Conservation (phyloP, 2,797 vertebrate species). For the Lepilemur ruficaudatus region DNA sequence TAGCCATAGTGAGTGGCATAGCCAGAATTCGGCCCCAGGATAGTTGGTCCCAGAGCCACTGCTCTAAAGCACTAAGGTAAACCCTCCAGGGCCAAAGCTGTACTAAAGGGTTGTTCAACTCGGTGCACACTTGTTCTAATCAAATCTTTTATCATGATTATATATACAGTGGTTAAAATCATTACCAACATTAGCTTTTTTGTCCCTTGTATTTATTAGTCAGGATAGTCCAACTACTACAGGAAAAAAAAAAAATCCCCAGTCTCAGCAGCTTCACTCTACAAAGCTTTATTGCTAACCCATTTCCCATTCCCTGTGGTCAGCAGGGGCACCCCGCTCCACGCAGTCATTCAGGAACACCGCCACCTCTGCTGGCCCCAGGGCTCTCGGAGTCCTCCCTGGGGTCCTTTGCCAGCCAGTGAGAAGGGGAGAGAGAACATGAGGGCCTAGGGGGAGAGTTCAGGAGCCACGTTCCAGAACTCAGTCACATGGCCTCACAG, state of each 20-base stretch:
- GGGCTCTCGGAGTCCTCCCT: neutral
- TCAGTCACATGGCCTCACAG: neutral
- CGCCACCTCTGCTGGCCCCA: neutral
- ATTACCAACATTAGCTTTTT: neutral
- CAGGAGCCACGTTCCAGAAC: neutral
- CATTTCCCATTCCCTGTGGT: neutral
- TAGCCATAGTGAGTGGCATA: neutral
- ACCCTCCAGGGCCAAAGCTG: neutral
- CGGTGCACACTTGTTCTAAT: accelerated
- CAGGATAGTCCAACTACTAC: neutral
- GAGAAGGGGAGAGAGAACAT: neutral
- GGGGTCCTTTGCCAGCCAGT: neutral
- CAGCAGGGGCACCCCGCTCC: neutral
- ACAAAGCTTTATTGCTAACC: neutral
- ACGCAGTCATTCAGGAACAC: too few species aligned
- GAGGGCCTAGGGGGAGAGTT: neutral
- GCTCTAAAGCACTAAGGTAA: neutral
- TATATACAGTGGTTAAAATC: neutral
- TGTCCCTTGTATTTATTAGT: neutral
- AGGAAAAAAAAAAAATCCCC: neutral
- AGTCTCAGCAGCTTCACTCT: neutral
- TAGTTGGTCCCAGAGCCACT: neutral
- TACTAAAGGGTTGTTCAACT: accelerated
- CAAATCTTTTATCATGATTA: neutral
- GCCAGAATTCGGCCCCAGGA: neutral